Evolutionary conservation across 2,113 vertebrate species (phyloP).

Genomic region (Pituophis catenifer): DNA sequence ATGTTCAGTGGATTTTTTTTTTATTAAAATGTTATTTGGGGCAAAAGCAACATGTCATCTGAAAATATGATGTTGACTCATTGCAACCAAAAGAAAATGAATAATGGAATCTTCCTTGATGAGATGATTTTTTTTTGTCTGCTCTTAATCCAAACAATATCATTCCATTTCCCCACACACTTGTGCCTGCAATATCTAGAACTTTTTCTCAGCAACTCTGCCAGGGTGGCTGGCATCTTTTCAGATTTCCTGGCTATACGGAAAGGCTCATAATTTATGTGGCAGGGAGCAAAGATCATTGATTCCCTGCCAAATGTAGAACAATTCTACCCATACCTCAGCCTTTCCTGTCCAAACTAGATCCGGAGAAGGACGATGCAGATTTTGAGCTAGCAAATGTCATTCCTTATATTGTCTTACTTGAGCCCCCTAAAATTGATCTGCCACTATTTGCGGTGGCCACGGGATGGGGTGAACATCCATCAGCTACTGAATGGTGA

Average conservation of each 20-base stretch:
- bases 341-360: background rate
- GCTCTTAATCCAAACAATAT: background rate
- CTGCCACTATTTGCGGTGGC: background rate
- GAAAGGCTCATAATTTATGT: background rate
- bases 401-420: background rate
- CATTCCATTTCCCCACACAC: background rate
- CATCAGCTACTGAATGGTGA: background rate
- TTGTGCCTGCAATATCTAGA: background rate
- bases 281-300: background rate
- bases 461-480: background rate
- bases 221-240: background rate
- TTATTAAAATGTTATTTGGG: background rate
- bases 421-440: background rate
- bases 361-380: background rate
- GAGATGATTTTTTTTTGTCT: background rate
- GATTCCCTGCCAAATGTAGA: background rate
- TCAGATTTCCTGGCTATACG: background rate
- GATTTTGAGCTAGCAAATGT: background rate
- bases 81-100: background rate
- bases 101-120: background rate
- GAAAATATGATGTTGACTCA: background rate
- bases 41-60: background rate
- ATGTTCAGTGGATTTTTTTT: background rate
- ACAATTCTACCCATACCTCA: background rate
- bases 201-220: background rate